Conservation (phyloP, 92 coral and sea anemone genomes). For the Nematostella vectensis region DNA sequence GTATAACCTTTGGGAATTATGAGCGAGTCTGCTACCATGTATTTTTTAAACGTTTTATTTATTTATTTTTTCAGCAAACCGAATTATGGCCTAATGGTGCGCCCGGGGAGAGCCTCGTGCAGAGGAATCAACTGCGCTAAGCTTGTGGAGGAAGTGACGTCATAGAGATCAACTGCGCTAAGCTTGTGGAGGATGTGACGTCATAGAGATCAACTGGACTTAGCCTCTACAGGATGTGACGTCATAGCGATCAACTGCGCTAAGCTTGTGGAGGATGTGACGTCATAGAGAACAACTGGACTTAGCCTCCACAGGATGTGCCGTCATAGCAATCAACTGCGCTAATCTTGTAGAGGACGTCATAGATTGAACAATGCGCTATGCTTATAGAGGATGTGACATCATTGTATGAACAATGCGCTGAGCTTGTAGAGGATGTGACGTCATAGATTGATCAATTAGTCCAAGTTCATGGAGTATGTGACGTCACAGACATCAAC, state of each 20-base stretch:
- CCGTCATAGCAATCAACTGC: conserved; percentile 46
- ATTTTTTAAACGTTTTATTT: too few relatives aligned
- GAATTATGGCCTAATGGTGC: conserved; percentile 76
- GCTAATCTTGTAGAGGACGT: conserved; percentile 40
- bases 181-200: conserved; percentile 27
- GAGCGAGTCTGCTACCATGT: too few relatives aligned
- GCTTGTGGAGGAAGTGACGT: conserved; percentile 23
- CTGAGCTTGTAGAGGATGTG: conserved; percentile 25
- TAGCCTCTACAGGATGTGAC: conserved; percentile 28
- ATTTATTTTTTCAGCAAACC: conserved; percentile 76
- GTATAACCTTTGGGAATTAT: too few relatives aligned
- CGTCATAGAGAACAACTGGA: conserved; percentile 55
- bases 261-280: conserved; percentile 31
- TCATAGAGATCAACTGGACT: conserved; percentile 62
- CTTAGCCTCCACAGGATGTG: conserved; percentile 33
- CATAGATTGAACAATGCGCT: conserved; percentile 47
- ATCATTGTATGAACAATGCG: conserved; percentile 14
- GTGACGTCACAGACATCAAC: too few relatives aligned
- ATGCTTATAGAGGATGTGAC: conserved; percentile 29
- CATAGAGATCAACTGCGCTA: conserved; percentile 59
- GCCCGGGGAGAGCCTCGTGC: conserved; percentile 78
- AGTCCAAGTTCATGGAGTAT: too few relatives aligned
- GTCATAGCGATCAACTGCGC: conserved; percentile 55
- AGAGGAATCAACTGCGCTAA: conserved; percentile 79
- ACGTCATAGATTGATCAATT: too few relatives aligned